phyloP scores from a whole-genome alignment of 2,888 invertebrate genomes.

The Watsonalla cultraria region DNA sequence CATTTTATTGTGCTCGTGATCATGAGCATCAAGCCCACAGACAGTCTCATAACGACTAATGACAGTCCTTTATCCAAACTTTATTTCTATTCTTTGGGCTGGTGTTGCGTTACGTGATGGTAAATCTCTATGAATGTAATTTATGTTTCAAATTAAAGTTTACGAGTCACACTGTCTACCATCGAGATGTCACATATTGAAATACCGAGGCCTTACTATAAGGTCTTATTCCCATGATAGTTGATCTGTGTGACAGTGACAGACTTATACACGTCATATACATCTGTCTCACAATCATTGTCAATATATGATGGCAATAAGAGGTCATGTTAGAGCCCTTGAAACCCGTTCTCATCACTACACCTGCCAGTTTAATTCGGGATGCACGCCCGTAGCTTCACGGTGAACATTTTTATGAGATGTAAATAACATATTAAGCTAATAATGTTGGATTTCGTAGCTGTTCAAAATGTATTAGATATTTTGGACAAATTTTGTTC shows the following conservation, averaged over 20 bases:
- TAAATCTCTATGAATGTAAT: constrained; percentile 59
- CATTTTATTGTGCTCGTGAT: constrained; percentile 26
- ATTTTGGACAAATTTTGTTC: no score
- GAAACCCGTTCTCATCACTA: constrained; percentile 51
- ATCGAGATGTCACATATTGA: constrained; percentile 59
- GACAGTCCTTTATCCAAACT: constrained; percentile 52
- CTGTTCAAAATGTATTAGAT: constrained; percentile 5
- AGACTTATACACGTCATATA: no score
- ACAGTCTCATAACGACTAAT: constrained; percentile 44
- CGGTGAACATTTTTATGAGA: constrained; percentile 41
- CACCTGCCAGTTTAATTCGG: constrained; percentile 64
- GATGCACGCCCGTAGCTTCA: constrained; percentile 35
- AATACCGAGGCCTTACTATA: constrained; percentile 19
- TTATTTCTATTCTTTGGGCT: constrained; percentile 41
- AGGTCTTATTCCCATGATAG: no score
- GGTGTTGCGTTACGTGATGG: constrained; percentile 55
- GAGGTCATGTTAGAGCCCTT: not conserved
- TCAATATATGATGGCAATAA: no score
- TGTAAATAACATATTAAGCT: constrained; percentile 25
- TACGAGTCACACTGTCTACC: constrained; percentile 63
- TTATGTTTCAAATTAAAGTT: constrained; percentile 65
- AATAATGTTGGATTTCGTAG: constrained; percentile 23
- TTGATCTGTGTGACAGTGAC: no score
- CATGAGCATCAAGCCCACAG: constrained; percentile 29
- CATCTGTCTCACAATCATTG: no score